Percentiles rank a stretch among this genome's conserved stretches.
Conservation (phyloP, 1,140 invertebrate species). For the Cherax quadricarinatus region DNA sequence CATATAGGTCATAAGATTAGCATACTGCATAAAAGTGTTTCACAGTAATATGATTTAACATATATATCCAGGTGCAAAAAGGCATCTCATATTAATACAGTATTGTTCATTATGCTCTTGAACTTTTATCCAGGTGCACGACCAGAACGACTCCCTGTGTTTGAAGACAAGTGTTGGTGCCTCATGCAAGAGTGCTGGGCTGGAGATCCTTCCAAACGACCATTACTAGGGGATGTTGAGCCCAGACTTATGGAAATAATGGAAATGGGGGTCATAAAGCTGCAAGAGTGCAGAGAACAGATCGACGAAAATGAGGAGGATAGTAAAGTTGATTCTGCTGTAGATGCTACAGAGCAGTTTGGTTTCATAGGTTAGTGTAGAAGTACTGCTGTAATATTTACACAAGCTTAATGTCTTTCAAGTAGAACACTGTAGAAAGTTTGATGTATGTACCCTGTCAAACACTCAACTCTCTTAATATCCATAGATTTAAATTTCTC, state of each 20-base stretch:
- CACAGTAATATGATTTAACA: too few relatives aligned
- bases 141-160: slow-evolving; percentile 86
- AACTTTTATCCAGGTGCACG: slow-evolving; percentile 78
- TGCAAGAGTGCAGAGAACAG: slow-evolving; percentile 4
- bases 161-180: slow-evolving; percentile 89
- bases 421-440: background rate
- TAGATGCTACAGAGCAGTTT: slow-evolving; percentile 60
- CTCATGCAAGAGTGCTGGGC: slow-evolving; percentile 93
- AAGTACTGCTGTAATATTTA: background rate
- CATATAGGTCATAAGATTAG: too few relatives aligned
- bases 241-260: slow-evolving; percentile 86
- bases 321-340: slow-evolving; percentile 59
- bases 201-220: slow-evolving; percentile 85
- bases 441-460: background rate
- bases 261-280: slow-evolving; percentile 76
- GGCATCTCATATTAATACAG: too few relatives aligned
- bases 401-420: background rate
- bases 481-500: background rate
- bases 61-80: too few relatives aligned
- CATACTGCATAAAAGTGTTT: too few relatives aligned
- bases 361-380: slow-evolving; percentile 61
- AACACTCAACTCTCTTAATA: background rate
- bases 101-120: too few relatives aligned
- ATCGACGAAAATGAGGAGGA: slow-evolving; percentile 35
- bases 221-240: slow-evolving; percentile 87